These are phyloP conservation scores for Etia nguti DNA, from an alignment of 2,113 vertebrate genomes.

Conservation along the genomic window DNA sequence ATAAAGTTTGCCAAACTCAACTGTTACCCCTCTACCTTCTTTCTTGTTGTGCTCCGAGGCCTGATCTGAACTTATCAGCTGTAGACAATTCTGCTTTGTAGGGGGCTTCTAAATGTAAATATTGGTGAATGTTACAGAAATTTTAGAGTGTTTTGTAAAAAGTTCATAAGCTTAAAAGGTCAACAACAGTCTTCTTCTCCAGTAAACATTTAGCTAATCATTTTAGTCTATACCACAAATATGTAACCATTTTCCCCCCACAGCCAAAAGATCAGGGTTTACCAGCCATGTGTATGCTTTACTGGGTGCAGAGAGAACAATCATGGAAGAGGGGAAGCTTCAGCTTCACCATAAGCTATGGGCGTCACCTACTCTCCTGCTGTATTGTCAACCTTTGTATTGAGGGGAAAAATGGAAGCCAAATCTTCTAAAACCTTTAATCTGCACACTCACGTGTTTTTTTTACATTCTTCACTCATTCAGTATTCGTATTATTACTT, in stretches of 20 bases:
- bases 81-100: not conserved
- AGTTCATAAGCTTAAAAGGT: not conserved
- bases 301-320: not conserved
- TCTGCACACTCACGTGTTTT: not conserved
- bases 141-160: not conserved
- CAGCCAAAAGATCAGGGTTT: not conserved
- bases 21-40: not conserved
- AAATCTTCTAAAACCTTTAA: not conserved
- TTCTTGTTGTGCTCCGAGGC: not conserved
- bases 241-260: not conserved
- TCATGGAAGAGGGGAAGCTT: not conserved
- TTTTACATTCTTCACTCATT: not conserved
- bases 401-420: not conserved
- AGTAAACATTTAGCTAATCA: not conserved
- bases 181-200: not conserved
- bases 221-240: not conserved
- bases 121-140: not conserved
- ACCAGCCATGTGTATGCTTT: not conserved
- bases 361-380: not conserved
- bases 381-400: not conserved
- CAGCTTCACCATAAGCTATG: not conserved
- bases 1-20: fast-evolving
- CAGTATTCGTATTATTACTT: not conserved
- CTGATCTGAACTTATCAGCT: not conserved
- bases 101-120: not conserved